Evolutionary conservation across 2,113 vertebrate genomes (phyloP).

Genomic region (Artemisiospiza belli): DNA sequence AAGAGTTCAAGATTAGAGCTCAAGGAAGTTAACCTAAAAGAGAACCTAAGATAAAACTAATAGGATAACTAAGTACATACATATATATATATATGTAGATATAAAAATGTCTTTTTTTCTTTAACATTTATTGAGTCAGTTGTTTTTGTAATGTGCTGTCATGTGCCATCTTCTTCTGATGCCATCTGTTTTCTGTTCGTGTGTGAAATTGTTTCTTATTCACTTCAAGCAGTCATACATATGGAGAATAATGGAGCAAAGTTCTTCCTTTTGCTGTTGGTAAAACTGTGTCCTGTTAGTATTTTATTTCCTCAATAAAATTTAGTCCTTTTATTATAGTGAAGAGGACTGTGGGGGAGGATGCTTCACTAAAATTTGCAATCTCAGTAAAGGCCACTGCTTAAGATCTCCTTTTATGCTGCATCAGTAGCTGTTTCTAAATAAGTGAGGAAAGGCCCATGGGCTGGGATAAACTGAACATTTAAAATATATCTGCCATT

Average conservation of each 20-base stretch:
- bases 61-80: background rate
- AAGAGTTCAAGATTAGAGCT: background rate
- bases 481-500: background rate
- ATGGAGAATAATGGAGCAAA: background rate
- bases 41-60: background rate
- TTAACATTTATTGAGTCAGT: background rate
- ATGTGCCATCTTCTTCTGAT: background rate
- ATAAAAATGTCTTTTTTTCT: background rate
- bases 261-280: background rate
- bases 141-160: slow-evolving; percentile 10
- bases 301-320: background rate
- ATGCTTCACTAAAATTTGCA: background rate
- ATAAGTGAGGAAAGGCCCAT: background rate
- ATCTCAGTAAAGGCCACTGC: background rate
- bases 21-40: background rate
- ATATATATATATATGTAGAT: background rate
- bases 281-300: background rate
- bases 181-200: slow-evolving; percentile 27
- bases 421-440: background rate
- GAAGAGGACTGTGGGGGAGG: background rate
- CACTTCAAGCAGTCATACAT: background rate
- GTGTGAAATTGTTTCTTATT: slow-evolving; percentile 3
- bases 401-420: background rate
- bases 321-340: background rate
- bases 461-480: background rate